Base-by-base conservation (phyloP, 2,797 vertebrate genomes). In the Eurystomus glaucurus region DNA sequence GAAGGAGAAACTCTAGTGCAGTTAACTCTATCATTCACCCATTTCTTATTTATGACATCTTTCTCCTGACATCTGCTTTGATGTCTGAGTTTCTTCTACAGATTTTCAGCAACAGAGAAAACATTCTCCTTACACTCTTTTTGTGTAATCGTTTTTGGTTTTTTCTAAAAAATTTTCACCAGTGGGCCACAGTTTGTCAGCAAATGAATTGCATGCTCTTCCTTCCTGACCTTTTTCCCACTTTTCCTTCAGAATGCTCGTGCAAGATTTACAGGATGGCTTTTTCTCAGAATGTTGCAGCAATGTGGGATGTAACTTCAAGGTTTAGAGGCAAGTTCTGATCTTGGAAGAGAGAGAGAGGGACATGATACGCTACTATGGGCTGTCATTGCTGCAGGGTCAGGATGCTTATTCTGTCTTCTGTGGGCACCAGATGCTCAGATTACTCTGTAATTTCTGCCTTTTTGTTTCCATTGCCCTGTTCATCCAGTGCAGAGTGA, bases 371-470 rank as follows among this genome's bases (percentile, higher is more conserved):
- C 15, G 12, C 14, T 85, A 6, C 41, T 11, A 6, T 48, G 58
- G 45, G 43, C 55, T 68, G 50, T 77, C 54, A 77, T 22, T 85
- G 84, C 64, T 93, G 54, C 77, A 51, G 46, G 26, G n/a, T 85
- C 37, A 83, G 33, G 35, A 6, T 46, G 55, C 69, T 92, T 76
- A 35, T 82, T 93, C 78, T 89, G 52, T 85, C 48, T 80, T 96
- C 82, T 92, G 55, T 91, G 66, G 88, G 52, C 51, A 78, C 76
- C 37, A 90, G 65, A 51, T 62, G 45, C 45, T 74, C 14, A 43
- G 57, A 52, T 74, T 83, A 14, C 70, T 95, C 79, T 61, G 14
- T n/a, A 33, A 70, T 83, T 92, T 37, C 46, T 57, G 15, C n/a
- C 26, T 26, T 93, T 94, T 89, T 72, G 29, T 28, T 93, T 88